These are phyloP conservation scores for Pantherophis vulpinus DNA, from an alignment of 2,797 vertebrate species.

Conservation along the genomic window DNA sequence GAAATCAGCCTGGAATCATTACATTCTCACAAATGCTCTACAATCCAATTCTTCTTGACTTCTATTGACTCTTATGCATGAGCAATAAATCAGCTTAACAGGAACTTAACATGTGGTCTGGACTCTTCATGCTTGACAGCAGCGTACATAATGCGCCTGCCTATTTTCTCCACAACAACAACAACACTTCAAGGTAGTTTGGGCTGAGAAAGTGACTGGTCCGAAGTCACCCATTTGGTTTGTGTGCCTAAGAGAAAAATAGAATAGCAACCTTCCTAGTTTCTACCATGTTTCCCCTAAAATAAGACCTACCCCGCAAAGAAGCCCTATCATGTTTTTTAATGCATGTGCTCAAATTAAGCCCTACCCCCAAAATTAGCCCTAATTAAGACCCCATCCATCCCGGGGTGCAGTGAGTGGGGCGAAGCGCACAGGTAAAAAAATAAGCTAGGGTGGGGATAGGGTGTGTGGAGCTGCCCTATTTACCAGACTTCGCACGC, in stretches of 20 bases:
- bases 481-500: too few relatives aligned
- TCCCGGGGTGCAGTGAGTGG: rapidly evolving
- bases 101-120: not conserved
- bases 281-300: too few relatives aligned
- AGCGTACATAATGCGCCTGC: not conserved
- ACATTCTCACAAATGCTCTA: not conserved
- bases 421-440: too few relatives aligned
- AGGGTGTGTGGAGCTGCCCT: too few relatives aligned
- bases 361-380: too few relatives aligned
- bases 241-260: not conserved
- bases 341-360: too few relatives aligned
- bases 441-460: too few relatives aligned
- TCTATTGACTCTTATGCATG: too few relatives aligned
- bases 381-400: too few relatives aligned
- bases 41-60: not conserved
- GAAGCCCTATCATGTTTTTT: too few relatives aligned
- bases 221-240: not conserved
- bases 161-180: not conserved
- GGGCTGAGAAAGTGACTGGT: not conserved
- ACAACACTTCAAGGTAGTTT: not conserved
- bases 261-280: not conserved
- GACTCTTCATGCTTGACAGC: not conserved
- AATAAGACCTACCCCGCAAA: too few relatives aligned
- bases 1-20: not conserved
- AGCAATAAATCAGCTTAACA: too few relatives aligned